phyloP scores from a whole-genome alignment of 2,113 vertebrate genomes.

The Gnathonemus echidnorhynchus region DNA sequence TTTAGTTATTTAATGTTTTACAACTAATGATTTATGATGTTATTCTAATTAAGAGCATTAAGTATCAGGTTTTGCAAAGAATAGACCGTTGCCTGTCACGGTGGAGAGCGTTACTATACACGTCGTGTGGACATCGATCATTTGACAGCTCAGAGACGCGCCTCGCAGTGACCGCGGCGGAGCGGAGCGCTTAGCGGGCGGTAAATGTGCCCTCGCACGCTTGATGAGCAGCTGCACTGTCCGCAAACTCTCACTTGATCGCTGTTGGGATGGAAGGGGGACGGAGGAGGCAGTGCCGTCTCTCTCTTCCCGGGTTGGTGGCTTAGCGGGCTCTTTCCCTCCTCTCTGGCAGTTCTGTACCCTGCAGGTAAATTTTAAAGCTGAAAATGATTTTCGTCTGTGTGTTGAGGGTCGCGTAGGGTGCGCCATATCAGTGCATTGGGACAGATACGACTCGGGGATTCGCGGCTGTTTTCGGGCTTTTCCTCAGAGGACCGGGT shows the following conservation, averaged over 20 bases:
- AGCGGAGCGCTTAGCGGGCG: not conserved
- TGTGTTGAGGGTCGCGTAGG: not conserved
- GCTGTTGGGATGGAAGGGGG: not conserved
- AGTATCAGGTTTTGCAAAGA: not conserved
- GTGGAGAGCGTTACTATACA: not conserved
- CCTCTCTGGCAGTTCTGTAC: not conserved
- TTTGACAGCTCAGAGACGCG: not conserved
- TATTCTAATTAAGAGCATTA: not conserved
- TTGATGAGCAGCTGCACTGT: not conserved
- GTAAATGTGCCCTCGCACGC: not conserved
- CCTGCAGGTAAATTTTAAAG: not conserved
- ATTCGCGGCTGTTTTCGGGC: not conserved
- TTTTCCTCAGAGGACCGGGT: not conserved
- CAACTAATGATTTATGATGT: not conserved
- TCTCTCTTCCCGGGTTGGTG: not conserved
- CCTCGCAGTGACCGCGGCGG: not conserved
- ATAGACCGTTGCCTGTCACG: not conserved
- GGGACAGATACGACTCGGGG: not conserved
- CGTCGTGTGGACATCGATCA: not conserved
- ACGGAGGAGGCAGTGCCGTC: not conserved
- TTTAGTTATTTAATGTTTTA: not conserved
- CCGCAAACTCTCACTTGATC: not conserved
- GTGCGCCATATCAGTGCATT: not conserved
- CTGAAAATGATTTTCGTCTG: not conserved
- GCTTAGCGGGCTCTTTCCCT: not conserved